Base-by-base conservation (phyloP, 2,113 vertebrate genomes). In the Leptodactylus fuscus region DNA sequence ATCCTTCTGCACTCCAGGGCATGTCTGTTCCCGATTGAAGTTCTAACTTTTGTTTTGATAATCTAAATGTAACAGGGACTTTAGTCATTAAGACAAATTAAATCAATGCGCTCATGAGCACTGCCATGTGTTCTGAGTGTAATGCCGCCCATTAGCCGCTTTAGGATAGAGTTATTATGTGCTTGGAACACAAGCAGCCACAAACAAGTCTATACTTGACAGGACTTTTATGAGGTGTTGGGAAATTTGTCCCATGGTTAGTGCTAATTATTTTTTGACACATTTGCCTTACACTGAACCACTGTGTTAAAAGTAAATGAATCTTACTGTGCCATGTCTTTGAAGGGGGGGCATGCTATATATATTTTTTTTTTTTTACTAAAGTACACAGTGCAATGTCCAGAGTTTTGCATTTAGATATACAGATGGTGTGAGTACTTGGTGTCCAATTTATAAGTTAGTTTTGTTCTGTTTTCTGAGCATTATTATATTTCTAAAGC, bases 11-110 rank as follows among this genome's bases (percentile, higher is more conserved):
- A 91, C 86, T 91, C 87, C 53, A 89, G 89, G 88, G 79, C 71
- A 88, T 73, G 87, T 76, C 88, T 93, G 90, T 29, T 93, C 92
- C 88, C 85, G 82, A 90, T 89, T 90, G 90, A 90, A 90, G 81
- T 73, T 41, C 49, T 27, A 48, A 80, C 77, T 80, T 80, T 80
- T 80, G 53, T 79, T 79, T 60, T 81, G 84, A 85, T 90, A 87
- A 90, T 88, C 93, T 91, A 88, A 89, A 91, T 89, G 90, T 89
- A 88, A 89, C 81, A 83, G 89, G 85, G 75, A 84, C 87, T 75
- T 89, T 70, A 88, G 90, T 88, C 88, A 91, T 87, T 90, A 83
- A 88, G 88, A 73, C 34, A 89, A 86, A 87, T 90, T 3, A 91
- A 91, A 91, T 91, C 89, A 92, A 90, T 87, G 41, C 91, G 90